These are phyloP conservation scores for Sturnira hondurensis DNA, from an alignment of 2,113 vertebrate species.

Conservation along the genomic window DNA sequence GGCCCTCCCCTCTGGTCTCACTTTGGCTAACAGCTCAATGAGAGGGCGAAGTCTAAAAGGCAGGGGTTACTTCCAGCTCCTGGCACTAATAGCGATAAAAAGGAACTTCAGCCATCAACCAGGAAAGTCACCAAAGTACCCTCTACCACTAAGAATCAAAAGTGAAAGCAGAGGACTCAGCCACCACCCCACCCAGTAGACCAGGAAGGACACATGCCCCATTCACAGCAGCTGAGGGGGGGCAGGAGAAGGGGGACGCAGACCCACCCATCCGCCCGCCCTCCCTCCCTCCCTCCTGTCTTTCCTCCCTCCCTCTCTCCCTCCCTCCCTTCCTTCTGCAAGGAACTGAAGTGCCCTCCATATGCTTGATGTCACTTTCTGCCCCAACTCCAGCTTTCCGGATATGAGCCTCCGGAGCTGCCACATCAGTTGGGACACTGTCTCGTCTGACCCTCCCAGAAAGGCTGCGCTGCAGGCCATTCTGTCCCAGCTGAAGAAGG, in stretches of 20 bases:
- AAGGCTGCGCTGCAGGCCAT: background rate
- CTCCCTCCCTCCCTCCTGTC: background rate
- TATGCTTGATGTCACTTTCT: accelerated
- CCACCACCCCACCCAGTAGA: accelerated
- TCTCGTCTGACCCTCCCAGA: accelerated
- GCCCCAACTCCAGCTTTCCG: accelerated
- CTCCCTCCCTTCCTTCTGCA: background rate
- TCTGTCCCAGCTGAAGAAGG: background rate
- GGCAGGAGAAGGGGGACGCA: accelerated
- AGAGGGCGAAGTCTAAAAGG: background rate
- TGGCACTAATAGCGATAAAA: no score
- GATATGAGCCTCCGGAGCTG: background rate
- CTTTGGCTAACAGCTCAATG: accelerated
- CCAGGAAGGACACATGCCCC: accelerated
- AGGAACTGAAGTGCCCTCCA: accelerated
- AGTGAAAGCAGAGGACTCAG: background rate
- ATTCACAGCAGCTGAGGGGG: accelerated
- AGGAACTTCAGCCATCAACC: background rate
- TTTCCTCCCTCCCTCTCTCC: background rate
- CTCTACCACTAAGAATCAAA: background rate
- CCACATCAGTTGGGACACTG: accelerated
- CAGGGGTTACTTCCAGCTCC: background rate
- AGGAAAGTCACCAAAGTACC: background rate
- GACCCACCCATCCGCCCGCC: background rate
- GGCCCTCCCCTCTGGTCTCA: background rate